Percentiles rank a stretch among this genome's conserved stretches.
phyloP scores from a whole-genome alignment of 2,797 vertebrate species.

The Loris lydekkerianus region DNA sequence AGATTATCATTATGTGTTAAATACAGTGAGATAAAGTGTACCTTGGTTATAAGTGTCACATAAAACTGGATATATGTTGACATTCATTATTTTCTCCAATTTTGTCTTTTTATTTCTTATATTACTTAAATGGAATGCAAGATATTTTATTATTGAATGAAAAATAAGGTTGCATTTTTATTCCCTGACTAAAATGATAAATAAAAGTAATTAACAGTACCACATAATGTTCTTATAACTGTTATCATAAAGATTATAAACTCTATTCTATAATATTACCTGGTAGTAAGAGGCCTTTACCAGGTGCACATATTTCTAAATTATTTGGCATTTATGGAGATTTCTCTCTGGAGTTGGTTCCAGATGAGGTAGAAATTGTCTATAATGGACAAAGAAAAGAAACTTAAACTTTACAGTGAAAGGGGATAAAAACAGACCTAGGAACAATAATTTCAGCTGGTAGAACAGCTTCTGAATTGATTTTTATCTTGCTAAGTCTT shows the following conservation, averaged over 20 bases:
- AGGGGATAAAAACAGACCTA: slow-evolving; percentile 53
- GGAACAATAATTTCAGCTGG: background rate
- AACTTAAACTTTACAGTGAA: background rate
- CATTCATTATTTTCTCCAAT: slow-evolving; percentile 28
- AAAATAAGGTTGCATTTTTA: background rate
- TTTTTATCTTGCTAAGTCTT: slow-evolving; percentile 72
- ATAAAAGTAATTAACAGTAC: background rate
- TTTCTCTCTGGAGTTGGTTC: slow-evolving; percentile 3
- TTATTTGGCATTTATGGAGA: slow-evolving; percentile 44
- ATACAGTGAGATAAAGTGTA: slow-evolving; percentile 29
- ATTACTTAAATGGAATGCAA: slow-evolving; percentile 62
- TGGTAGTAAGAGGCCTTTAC: slow-evolving; percentile 26
- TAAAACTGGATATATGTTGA: background rate
- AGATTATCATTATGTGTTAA: slow-evolving; percentile 37
- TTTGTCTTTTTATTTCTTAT: slow-evolving; percentile 43
- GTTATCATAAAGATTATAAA: slow-evolving; percentile 13
- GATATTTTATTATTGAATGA: slow-evolving; percentile 17
- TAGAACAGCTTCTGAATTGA: slow-evolving; percentile 67
- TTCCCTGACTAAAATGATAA: slow-evolving; percentile 59
- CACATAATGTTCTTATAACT: slow-evolving; percentile 18
- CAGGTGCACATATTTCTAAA: slow-evolving; percentile 25
- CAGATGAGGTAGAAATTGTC: background rate
- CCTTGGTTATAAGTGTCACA: slow-evolving; percentile 25
- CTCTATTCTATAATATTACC: slow-evolving; percentile 41
- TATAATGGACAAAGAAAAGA: slow-evolving; percentile 67